Evolutionary conservation across 2,888 invertebrate genomes (phyloP), one percentile per base, ranked within the genome.

Genomic region (Drosophila prolongata): DNA sequence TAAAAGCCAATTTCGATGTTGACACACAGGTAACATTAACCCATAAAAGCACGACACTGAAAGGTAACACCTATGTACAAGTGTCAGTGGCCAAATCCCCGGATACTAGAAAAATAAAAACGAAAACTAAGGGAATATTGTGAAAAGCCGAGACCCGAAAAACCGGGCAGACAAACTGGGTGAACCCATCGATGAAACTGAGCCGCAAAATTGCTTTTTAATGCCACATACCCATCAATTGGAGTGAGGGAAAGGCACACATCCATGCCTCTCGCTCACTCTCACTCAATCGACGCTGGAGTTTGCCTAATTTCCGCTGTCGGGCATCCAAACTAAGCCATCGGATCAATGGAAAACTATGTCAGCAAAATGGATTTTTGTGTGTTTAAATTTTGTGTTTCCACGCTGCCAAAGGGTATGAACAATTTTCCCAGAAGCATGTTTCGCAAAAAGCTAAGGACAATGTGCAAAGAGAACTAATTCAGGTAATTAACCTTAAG

Each of bases 201-300:
- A 86, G 76, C 79, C 70, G 35, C 67, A 72, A 79, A 83, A 86
- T 86, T 76, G 82, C 74, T 79, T 77, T 83, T 79, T 77, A 83
- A 83, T 83, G 80, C 86, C 62, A 19, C 55, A 59, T 16, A 6
- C 24, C 19, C 27, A 24, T 14, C 43, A 34, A 14, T 34, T 24
- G 4, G 34, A 37, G 46, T n/a, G 54, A 10, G 46, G n/a, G 46
- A 35, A 16, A 40, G 19, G 14, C 50, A 52, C 62, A 52, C 14
- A 61, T 38, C 27, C 6, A 3, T 14, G 14, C 34, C 27, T 43
- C 42, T 43, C 42, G 13, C 42, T 9, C 13, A 19, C 24, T 16
- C 46, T 37, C 34, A 27, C 19, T 47, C 27, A 4, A 44, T 37
- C 1, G 30, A 40, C 37, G 47, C 38, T n/a, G 55, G 27, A 55